Base-by-base conservation (phyloP, 1,140 invertebrate genomes). In the Acromyrmex heyeri region DNA sequence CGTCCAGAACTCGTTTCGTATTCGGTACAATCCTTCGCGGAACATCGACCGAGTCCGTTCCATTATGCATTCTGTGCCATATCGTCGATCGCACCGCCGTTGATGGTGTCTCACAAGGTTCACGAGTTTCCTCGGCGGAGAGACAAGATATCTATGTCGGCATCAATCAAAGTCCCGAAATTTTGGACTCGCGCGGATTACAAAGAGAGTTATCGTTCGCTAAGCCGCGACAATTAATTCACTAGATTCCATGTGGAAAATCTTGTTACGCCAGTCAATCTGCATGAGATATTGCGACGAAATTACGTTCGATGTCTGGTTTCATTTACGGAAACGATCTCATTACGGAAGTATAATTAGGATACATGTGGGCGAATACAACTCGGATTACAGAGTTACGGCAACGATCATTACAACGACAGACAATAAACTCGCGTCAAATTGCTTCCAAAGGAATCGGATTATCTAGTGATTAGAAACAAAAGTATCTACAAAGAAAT, bases 1-100 rank as follows among this genome's bases (percentile, higher is more conserved):
- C 78, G 77, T 70, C 50, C 55, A 70, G 57, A 86, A 73, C 86
- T 87, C 83, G 82, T 87, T 86, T 86, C 65, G 86, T 59, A 87
- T 87, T 86, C 83, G 75, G 24, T 53, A n/a, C 65, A 61, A 87
- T 79, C 65, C 82, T 76, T 53, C 30, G n/a, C n/a, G 50, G 34
- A 77, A 78, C 72, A 44, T 57, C 82, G 55, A 27, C 82, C 57
- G 24, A 64, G n/a, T 44, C 21, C 38, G 44, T 53, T 87, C 24
- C 75, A 87, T 87, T 86, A 87, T 87, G 75, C 83, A 87, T 87
- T 65, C 59, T 53, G 57, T 44, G 3, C 50, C 72, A 38, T 85
- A 77, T 87, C 81, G 70, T 16, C 55, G 55, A 85, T 77, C 82
- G 72, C 34, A n/a, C 18, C 14, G n/a, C 55, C 59, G 44, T 62